Evolutionary conservation across 2,888 invertebrate genomes (phyloP), one percentile per base, ranked within the genome.

Genomic region (Xestobium rufovillosum): DNA sequence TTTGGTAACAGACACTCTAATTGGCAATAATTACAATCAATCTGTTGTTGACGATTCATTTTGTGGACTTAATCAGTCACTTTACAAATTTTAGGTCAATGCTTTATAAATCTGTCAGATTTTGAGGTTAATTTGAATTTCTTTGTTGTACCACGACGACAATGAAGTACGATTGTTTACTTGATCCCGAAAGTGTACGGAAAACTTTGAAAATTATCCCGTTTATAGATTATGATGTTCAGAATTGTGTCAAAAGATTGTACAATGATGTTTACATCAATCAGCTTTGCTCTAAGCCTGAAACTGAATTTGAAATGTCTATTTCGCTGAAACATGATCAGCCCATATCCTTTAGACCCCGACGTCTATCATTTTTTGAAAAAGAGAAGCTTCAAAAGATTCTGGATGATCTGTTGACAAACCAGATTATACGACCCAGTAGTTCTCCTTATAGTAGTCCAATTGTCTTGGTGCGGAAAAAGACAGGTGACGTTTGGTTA

Each of bases 371-470:
- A 6, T 44, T 26, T 42, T 15, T 25, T n/a, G 49, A 49, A 30
- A 45, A 46, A 39, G 27, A 40, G 19, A 12, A 29, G 12, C n/a
- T 50, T 13, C 12, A 41, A 14, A 13, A 31, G 11, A 50, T 50
- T 30, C 4, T 50, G 11, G 31, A 39, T 23, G 39, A 50, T 31
- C 30, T 47, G 4, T 26, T 48, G 17, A 27, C 33, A 4, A 37
- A 39, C 25, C 32, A 36, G 13, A 45, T 47, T 34, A 49, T 50
- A 13, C 23, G 41, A 26, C 34, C 36, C 31, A 44, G 46, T 34
- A 53, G 48, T 54, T 53, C 52, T 3, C 47, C 47, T n/a, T 53
- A 50, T 40, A 44, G 46, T 15, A 45, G 44, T 14, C 47, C 52
- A 1, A 49, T 55, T 14, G 49, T 55, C 2, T 25, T 52, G 11